Conservation (phyloP, 2,113 vertebrate species). For the Rhizomys pruinosus region DNA sequence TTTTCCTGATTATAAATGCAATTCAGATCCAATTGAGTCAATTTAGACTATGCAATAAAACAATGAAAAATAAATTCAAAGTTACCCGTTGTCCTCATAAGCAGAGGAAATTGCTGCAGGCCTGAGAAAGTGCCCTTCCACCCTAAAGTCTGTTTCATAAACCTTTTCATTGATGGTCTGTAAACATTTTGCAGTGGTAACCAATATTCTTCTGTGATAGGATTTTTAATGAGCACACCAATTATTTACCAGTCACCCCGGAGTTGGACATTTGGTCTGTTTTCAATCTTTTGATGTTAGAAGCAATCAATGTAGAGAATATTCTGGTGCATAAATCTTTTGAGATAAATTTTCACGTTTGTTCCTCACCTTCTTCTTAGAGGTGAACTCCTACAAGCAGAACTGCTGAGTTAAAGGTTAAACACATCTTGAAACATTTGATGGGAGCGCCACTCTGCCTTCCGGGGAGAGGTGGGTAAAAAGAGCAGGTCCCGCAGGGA, state of each 20-base stretch:
- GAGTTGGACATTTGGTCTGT: background rate
- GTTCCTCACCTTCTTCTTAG: constrained; percentile 34
- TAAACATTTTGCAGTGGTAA: background rate
- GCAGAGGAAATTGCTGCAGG: fast-evolving
- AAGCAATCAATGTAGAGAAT: background rate
- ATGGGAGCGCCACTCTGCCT: background rate
- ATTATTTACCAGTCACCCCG: constrained; percentile 58
- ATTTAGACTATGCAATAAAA: background rate
- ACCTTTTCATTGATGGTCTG: background rate
- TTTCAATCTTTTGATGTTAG: constrained; percentile 51
- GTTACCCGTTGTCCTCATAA: fast-evolving
- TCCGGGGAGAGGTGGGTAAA: background rate
- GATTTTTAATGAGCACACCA: constrained; percentile 32
- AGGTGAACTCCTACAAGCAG: constrained; percentile 40
- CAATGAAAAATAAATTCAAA: background rate
- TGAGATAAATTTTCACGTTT: background rate
- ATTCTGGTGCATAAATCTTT: constrained; percentile 18
- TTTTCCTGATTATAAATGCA: background rate
- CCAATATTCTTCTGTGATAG: background rate
- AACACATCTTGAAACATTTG: background rate
- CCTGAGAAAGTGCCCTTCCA: background rate
- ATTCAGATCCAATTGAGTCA: background rate
- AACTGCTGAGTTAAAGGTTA: constrained; percentile 46
- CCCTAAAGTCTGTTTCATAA: too few relatives aligned
- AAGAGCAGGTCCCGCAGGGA: background rate